Conservation (phyloP, 2,113 vertebrate species). For the Edolisoma coerulescens region DNA sequence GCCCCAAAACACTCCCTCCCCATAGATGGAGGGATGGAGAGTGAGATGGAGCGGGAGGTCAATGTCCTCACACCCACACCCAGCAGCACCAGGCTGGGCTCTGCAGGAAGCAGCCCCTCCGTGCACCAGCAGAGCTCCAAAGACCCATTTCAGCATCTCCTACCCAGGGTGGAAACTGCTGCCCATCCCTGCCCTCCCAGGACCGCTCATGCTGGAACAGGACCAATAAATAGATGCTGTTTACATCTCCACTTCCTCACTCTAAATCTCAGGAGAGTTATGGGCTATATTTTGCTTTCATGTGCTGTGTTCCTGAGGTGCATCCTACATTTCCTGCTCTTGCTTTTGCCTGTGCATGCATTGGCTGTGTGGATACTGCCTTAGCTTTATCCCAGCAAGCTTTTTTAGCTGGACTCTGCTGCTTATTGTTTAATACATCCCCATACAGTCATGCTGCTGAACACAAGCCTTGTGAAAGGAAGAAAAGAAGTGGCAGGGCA, state of each 20-base stretch:
- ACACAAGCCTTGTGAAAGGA: not conserved
- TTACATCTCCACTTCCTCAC: not conserved
- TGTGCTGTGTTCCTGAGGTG: not conserved
- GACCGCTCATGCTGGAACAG: not conserved
- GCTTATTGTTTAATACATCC: not conserved
- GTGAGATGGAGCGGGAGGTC: not conserved
- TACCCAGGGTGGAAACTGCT: not conserved
- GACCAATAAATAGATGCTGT: not conserved
- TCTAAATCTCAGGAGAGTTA: not conserved
- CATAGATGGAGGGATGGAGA: fast-evolving
- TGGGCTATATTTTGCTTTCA: not conserved
- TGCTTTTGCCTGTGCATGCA: not conserved
- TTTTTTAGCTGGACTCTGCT: not conserved
- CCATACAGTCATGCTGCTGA: not conserved
- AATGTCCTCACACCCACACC: not conserved
- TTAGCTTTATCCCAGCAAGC: not conserved
- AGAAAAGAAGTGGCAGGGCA: not conserved
- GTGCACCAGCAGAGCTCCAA: not conserved
- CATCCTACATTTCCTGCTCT: not conserved
- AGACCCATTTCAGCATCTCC: not conserved
- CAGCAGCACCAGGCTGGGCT: not conserved
- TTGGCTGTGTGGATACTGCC: not conserved
- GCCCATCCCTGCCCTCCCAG: not conserved
- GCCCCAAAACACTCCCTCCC: not conserved
- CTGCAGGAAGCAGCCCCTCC: not conserved